Evolutionary conservation across 1,140 invertebrate genomes (phyloP).

Genomic region (Chlorops oryzae): DNA sequence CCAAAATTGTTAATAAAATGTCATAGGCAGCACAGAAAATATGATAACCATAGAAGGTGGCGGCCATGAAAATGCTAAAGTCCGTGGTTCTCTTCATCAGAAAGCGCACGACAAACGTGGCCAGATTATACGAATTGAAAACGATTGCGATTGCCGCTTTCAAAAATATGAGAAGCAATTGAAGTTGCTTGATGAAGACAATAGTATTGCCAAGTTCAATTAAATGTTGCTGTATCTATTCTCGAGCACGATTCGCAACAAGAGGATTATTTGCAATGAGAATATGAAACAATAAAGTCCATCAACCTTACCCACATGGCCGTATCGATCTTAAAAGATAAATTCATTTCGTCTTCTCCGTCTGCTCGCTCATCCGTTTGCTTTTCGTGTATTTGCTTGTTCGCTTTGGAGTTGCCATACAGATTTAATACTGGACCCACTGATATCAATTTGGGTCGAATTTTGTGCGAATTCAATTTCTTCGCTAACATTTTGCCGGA

Average conservation of each 20-base stretch:
- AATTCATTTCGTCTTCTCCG: no score
- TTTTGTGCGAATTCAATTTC: no score
- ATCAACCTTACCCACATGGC: conserved; percentile 39
- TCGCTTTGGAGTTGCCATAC: no score
- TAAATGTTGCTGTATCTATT: conserved; percentile 18
- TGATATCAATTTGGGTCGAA: no score
- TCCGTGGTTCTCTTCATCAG: conserved; percentile 3
- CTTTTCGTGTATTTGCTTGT: no score
- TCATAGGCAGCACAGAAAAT: conserved; percentile 1
- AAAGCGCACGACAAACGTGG: conserved; percentile 15
- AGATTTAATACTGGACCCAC: no score
- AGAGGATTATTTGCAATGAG: neutral
- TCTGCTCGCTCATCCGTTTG: no score
- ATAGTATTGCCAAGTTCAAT: conserved; percentile 16
- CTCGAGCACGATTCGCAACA: neutral
- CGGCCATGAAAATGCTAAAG: conserved; percentile 8
- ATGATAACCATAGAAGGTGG: conserved; percentile 21
- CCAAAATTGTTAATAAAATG: conserved; percentile 9
- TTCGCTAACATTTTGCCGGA: no score
- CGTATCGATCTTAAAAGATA: no score
- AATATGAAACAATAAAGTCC: conserved; percentile 9
- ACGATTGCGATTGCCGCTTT: conserved; percentile 13
- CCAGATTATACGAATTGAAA: conserved; percentile 21
- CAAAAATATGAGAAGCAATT: conserved; percentile 17
- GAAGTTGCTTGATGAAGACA: conserved; percentile 12